phyloP scores from a whole-genome alignment of 2,888 invertebrate genomes.

The Thelaira solivaga region DNA sequence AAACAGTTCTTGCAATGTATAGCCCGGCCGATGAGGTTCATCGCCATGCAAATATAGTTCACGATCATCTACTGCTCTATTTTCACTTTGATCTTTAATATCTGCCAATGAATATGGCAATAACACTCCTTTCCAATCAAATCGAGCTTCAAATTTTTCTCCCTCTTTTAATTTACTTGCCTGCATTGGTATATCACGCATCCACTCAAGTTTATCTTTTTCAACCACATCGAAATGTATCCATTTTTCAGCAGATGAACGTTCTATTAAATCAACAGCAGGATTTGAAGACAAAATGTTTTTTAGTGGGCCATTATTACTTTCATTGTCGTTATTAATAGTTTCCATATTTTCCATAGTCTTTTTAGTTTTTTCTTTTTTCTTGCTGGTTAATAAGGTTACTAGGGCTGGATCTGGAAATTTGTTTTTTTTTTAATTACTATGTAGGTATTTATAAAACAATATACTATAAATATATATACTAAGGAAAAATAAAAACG shows the following conservation, averaged over 20 bases:
- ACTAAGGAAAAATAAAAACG: too few species aligned
- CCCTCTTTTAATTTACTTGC: conserved; percentile 80
- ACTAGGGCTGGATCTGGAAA: conserved; percentile 71
- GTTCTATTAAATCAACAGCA: conserved; percentile 80
- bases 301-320: not conserved
- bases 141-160: conserved; percentile 86
- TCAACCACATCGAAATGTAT: conserved; percentile 92
- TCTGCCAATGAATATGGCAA: conserved; percentile 80
- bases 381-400: conserved; percentile 67
- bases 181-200: conserved; percentile 82
- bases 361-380: conserved; percentile 54
- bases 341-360: conserved; percentile 18
- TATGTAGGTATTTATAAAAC: not conserved
- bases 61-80: conserved; percentile 77
- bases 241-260: conserved; percentile 84
- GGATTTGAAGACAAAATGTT: conserved; percentile 67
- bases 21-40: conserved; percentile 93
- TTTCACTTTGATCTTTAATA: not conserved
- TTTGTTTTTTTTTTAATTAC: not conserved
- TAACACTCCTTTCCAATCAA: conserved; percentile 89
- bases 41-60: conserved; percentile 95
- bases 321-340: not conserved
- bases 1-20: conserved; percentile 91
- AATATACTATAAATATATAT: too few species aligned
- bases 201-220: conserved; percentile 92